Evolutionary conservation across 2,888 invertebrate species (phyloP).

Genomic region (Entomobrya multifasciata): DNA sequence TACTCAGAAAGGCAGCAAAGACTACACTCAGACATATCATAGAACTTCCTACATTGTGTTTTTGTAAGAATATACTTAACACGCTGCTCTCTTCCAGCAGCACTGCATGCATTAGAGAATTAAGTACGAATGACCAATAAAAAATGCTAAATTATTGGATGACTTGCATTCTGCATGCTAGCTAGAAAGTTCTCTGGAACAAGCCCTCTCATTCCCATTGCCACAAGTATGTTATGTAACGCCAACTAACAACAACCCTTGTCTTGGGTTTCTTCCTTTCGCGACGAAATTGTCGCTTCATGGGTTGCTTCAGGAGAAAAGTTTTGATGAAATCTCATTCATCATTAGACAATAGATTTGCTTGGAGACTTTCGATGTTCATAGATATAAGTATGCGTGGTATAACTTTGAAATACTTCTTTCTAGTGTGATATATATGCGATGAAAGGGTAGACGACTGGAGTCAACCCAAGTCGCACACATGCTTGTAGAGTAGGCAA

Average conservation of each 20-base stretch:
- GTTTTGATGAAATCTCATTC: conserved; percentile 42
- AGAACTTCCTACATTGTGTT: no score
- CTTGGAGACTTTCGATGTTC: not conserved
- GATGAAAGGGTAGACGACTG: no score
- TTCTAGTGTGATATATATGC: no score
- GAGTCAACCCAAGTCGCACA: no score
- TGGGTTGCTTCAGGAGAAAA: conserved; percentile 2
- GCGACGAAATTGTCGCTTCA: not conserved
- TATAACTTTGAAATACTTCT: no score
- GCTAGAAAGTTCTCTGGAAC: not conserved
- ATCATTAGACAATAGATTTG: conserved; percentile 20
- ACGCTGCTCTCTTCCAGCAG: no score
- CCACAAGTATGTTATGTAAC: not conserved
- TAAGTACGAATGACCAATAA: conserved; percentile 1
- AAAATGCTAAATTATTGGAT: not conserved
- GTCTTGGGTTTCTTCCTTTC: not conserved
- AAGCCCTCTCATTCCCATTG: not conserved
- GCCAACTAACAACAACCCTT: not conserved
- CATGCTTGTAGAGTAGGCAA: no score
- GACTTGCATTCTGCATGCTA: not conserved
- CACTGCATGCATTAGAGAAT: not conserved
- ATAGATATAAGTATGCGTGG: not conserved
- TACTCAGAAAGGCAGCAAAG: not conserved
- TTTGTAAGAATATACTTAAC: not conserved
- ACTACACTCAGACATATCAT: no score